Evolutionary conservation across 1,140 invertebrate species (phyloP), one percentile per base, ranked within the genome.

Genomic region (Brachionus koreanus): DNA sequence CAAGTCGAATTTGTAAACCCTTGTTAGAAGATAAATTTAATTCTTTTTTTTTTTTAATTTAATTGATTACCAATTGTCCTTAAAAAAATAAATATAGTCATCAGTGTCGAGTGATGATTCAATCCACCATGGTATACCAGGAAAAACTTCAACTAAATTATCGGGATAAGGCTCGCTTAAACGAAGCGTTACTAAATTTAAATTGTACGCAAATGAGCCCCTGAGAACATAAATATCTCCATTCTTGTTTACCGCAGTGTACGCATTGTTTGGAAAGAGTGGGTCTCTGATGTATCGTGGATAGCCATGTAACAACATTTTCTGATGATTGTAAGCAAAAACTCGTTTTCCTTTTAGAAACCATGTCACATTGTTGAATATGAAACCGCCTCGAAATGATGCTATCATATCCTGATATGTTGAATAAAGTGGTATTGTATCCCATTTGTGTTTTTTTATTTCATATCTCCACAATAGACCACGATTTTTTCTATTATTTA

Each of bases 391-490:
- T 13, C 69, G 16, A 46, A 74, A 74, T 12, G 37, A 46, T 33
- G 69, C 13, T 4, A 74, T 23, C 19, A 74, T 74, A 13, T 74
- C 69, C 46, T 74, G 69, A 46, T 74, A 74, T 23, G 16, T 74
- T 19, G 25, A 12, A 29, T 46, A 74, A 5, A 74, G 19, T 39
- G 33, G 29, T 39, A 69, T 39, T 16, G 65, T 69, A 33, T 74
- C 69, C 69, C 69, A 74, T 46, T 49, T 46, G 25, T 74, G 69
- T 25, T 33, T 49, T 13, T 23, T 9, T 25, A 74, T 46, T 46
- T 49, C 69, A 74, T 74, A 74, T 74, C 42, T 23, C 69, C 69
- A 74, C n/a, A 74, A 69, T 16, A 39, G 10, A 16, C 65, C 65
- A 19, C 65, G 65, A 6, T 69, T 74, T 5, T 46, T 46, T 46